A percentile compares a stretch with the other conserved stretches of the same genome.
These are phyloP conservation scores for Nothobranchius kuhntae DNA, from an alignment of 2,113 vertebrate species.

Conservation along the genomic window DNA sequence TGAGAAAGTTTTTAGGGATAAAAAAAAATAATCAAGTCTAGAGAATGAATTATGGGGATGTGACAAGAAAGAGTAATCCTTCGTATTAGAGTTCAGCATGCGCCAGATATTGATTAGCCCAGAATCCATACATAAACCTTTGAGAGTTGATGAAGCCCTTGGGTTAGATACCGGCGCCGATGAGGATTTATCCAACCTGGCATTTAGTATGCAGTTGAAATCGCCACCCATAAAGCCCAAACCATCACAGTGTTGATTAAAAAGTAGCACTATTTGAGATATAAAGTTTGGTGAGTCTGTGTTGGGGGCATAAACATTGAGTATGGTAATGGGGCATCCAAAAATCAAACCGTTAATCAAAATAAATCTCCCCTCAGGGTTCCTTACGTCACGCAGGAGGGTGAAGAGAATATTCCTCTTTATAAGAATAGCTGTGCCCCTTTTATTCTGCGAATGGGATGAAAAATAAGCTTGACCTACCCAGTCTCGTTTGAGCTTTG, in stretches of 20 bases:
- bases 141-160: background rate
- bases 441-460: background rate
- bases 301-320: too few relatives aligned
- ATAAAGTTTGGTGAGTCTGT: background rate
- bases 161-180: background rate
- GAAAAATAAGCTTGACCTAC: background rate
- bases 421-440: background rate
- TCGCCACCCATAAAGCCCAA: background rate
- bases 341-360: background rate
- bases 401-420: background rate
- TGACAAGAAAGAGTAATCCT: background rate
- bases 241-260: background rate
- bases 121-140: background rate
- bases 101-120: background rate
- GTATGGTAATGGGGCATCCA: too few relatives aligned
- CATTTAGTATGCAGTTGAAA: background rate
- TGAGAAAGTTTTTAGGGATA: background rate
- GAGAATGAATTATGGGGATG: slow-evolving; percentile 4
- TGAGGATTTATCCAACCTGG: background rate
- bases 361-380: background rate
- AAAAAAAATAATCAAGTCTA: background rate
- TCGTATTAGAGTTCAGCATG: background rate
- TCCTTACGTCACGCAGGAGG: background rate
- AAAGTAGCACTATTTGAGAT: background rate
- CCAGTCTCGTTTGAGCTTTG: background rate